phyloP scores from a whole-genome alignment of 2,113 vertebrate species.

The Anguilla rostrata region DNA sequence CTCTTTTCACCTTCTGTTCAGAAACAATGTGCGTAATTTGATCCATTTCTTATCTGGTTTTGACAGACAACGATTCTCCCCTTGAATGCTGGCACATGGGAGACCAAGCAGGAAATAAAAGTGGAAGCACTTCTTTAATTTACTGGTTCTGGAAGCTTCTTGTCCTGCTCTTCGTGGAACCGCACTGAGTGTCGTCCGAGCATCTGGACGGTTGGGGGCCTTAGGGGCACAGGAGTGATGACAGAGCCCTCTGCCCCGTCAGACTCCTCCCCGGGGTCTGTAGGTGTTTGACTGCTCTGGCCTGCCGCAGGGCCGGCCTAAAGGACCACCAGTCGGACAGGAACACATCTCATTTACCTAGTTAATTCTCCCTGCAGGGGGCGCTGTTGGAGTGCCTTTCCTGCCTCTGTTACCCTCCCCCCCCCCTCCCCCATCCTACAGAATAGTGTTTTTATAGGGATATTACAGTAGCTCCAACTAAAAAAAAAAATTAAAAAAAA shows the following conservation, averaged over 20 bases:
- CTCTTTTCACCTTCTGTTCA: neutral
- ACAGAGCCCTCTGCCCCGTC: neutral
- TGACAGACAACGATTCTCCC: neutral
- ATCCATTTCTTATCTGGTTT: neutral
- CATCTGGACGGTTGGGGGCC: neutral
- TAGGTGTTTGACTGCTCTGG: neutral
- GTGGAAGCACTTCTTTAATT: neutral
- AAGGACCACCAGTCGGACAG: neutral
- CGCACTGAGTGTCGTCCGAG: neutral
- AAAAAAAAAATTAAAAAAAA: neutral
- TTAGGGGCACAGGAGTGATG: neutral
- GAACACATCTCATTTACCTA: neutral
- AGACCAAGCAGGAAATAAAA: constrained; percentile 10
- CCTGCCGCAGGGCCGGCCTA: neutral
- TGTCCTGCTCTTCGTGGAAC: neutral
- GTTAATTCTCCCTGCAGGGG: neutral
- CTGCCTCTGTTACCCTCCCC: neutral
- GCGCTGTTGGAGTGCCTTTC: neutral
- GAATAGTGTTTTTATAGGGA: neutral
- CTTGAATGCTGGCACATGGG: neutral
- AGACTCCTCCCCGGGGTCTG: neutral
- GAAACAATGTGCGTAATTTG: neutral
- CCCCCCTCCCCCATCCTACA: no score
- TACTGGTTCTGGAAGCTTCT: neutral
- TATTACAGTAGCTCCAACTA: neutral